Evolutionary conservation across 2,888 invertebrate genomes (phyloP).

Genomic region (Panzeria rudis): DNA sequence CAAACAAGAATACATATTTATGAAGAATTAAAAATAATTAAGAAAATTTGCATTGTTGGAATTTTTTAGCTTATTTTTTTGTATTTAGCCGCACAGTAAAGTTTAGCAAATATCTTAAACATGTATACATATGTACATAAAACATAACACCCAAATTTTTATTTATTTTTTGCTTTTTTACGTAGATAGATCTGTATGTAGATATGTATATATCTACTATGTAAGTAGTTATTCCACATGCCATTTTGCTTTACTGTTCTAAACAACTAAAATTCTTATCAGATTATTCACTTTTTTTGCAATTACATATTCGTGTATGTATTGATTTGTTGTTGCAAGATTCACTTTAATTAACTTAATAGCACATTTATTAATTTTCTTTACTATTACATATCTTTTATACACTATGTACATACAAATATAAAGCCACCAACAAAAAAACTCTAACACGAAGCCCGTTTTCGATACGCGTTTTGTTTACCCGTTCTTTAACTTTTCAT

Average conservation of each 20-base stretch:
- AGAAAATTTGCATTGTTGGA: no score
- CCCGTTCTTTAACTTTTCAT: constrained; percentile 12
- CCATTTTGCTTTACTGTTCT: background rate
- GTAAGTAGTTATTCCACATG: no score
- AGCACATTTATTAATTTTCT: constrained; percentile 17
- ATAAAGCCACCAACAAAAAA: background rate
- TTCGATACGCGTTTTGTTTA: constrained; percentile 41
- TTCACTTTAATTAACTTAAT: background rate
- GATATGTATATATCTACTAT: background rate
- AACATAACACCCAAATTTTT: background rate
- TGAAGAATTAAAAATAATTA: background rate
- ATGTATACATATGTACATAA: no score
- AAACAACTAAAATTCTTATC: background rate
- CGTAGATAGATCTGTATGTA: background rate
- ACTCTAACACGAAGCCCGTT: constrained; percentile 10
- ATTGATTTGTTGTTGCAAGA: background rate
- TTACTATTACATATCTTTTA: constrained; percentile 4
- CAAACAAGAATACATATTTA: background rate
- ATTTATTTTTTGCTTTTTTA: background rate
- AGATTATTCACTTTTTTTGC: background rate
- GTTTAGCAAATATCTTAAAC: background rate
- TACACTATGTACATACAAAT: constrained; percentile 9
- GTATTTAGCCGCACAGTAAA: background rate
- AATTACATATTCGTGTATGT: background rate
- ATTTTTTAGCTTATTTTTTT: no score